Evolutionary conservation across 2,113 vertebrate species (phyloP).

Genomic region (Erpornis zantholeuca): DNA sequence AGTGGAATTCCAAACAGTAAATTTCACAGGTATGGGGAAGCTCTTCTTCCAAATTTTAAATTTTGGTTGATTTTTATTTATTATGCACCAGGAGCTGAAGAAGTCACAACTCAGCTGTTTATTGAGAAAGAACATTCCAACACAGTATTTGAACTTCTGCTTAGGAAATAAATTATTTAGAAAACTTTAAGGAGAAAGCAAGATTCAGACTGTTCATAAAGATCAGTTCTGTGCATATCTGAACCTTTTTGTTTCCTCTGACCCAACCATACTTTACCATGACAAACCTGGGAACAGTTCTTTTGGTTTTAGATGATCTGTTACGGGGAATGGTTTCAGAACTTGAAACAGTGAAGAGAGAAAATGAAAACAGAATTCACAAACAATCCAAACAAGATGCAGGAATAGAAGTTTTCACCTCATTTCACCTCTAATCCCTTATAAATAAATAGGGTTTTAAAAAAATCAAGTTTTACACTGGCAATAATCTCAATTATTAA

Average conservation of each 20-base stretch:
- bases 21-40: background rate
- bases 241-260: background rate
- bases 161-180: background rate
- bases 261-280: background rate
- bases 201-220: background rate
- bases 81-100: background rate
- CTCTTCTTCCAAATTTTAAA: background rate
- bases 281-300: background rate
- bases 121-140: background rate
- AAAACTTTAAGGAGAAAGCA: background rate
- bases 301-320: background rate
- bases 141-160: background rate
- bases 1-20: background rate
- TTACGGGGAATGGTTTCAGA: background rate
- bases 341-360: background rate
- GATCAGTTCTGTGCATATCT: background rate
- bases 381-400: background rate
- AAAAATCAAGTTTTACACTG: background rate
- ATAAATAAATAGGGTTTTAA: background rate
- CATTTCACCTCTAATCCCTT: background rate
- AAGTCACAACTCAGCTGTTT: background rate
- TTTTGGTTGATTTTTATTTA: background rate
- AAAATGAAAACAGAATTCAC: background rate
- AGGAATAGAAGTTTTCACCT: background rate
- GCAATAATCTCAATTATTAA: background rate